A percentile compares a stretch with the other conserved stretches of the same genome.
Conservation (phyloP, 2,888 invertebrate species). For the Baccha elongata region DNA sequence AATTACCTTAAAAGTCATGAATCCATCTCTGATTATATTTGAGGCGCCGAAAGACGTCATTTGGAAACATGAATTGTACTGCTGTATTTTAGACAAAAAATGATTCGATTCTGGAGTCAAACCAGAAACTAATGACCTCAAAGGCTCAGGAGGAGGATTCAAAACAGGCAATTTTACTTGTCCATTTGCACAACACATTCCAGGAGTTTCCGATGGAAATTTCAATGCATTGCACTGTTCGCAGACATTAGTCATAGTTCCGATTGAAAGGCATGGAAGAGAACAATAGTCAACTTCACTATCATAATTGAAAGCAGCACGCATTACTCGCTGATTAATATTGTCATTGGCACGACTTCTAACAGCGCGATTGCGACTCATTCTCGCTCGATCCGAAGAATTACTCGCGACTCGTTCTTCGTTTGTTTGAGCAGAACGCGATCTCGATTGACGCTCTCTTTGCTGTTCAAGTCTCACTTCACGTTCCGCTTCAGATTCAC, state of each 20-base stretch:
- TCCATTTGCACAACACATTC: conserved; percentile 39
- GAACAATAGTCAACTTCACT: conserved; percentile 17
- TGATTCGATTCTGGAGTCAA: conserved; percentile 26
- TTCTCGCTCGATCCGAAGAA: background rate
- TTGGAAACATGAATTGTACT: too few species aligned
- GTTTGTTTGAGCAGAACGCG: background rate
- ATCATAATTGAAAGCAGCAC: conserved; percentile 31
- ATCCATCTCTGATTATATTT: conserved; percentile 20
- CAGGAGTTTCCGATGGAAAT: conserved; percentile 21
- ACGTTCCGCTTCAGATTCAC: background rate
- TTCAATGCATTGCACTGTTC: conserved; percentile 29
- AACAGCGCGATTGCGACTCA: conserved; percentile 9
- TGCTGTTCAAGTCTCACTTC: background rate
- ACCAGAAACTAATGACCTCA: conserved; percentile 33
- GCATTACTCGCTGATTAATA: conserved; percentile 11
- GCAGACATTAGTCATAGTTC: conserved; percentile 23
- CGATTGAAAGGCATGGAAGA: conserved; percentile 23
- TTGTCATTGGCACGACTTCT: conserved; percentile 9
- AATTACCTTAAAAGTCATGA: conserved; percentile 19
- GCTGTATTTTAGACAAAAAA: conserved; percentile 26
- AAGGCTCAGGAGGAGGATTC: conserved; percentile 39
- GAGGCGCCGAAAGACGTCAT: conserved; percentile 13
- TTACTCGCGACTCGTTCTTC: background rate
- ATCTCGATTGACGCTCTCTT: background rate
- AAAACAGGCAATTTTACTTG: conserved; percentile 45